Conservation (phyloP, 1,140 invertebrate species). For the Pseudomyrmex flavicornis region DNA sequence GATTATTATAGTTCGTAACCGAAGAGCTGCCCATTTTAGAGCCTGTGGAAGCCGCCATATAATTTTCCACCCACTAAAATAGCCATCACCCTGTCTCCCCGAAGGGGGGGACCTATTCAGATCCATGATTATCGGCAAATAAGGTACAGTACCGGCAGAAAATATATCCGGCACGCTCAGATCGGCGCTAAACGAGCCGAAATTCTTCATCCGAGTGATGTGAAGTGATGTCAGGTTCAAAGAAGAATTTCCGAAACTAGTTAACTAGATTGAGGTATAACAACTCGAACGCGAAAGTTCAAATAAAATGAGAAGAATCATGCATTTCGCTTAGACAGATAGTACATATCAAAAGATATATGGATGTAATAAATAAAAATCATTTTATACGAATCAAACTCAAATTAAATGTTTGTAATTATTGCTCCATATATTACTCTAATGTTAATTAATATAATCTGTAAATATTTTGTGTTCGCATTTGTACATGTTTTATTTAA, state of each 20-base stretch:
- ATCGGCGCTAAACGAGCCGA: conserved; percentile 10
- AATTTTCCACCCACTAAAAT: conserved; percentile 86
- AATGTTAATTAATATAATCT: no score
- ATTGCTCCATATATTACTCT: not conserved
- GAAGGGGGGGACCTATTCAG: conserved; percentile 76
- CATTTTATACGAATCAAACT: no score
- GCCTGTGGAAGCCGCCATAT: conserved; percentile 85
- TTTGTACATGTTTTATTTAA: not conserved
- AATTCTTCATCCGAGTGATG: not conserved
- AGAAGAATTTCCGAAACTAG: not conserved
- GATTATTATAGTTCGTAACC: conserved; percentile 86
- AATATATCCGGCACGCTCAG: conserved; percentile 62
- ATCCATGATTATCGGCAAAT: conserved; percentile 84
- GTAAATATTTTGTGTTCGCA: not conserved
- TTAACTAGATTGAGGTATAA: conserved; percentile 32
- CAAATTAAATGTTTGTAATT: not conserved
- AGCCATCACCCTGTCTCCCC: conserved; percentile 82
- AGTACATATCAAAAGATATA: not conserved
- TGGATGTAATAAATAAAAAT: not conserved
- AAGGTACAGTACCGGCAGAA: conserved; percentile 83
- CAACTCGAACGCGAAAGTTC: not conserved
- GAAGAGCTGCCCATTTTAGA: conserved; percentile 85
- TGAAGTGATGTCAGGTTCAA: conserved; percentile 4
- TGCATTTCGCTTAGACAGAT: not conserved
- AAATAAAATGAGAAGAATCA: conserved; percentile 10